These are phyloP conservation scores for Xiphydria camelus DNA, from an alignment of 2,888 invertebrate genomes.

Conservation along the genomic window DNA sequence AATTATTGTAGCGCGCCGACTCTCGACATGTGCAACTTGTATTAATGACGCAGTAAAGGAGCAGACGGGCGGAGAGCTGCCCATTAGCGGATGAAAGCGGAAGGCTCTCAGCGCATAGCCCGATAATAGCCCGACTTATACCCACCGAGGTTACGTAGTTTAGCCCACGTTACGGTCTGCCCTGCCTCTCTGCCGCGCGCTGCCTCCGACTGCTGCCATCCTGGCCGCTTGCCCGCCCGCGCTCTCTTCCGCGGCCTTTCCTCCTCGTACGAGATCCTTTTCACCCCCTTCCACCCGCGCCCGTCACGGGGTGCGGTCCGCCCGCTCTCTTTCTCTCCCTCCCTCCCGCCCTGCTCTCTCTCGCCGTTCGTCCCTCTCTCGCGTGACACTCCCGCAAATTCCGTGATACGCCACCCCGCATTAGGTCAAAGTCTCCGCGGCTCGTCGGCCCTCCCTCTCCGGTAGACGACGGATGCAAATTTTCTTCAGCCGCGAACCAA, in stretches of 20 bases:
- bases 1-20: slow-evolving; percentile 57
- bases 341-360: neutral
- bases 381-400: neutral
- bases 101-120: slow-evolving; percentile 56
- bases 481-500: too few species aligned
- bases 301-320: neutral
- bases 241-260: slow-evolving; percentile 21
- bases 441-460: neutral
- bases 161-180: slow-evolving; percentile 51
- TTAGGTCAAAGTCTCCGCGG: neutral
- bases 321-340: neutral
- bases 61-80: slow-evolving; percentile 57
- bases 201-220: slow-evolving; percentile 21
- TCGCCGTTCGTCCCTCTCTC: neutral
- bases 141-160: slow-evolving; percentile 52
- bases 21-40: slow-evolving; percentile 58
- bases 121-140: slow-evolving; percentile 59
- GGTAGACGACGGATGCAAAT: too few species aligned
- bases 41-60: slow-evolving; percentile 58
- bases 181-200: slow-evolving; percentile 24
- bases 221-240: slow-evolving; percentile 47
- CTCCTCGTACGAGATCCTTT: slow-evolving; percentile 12
- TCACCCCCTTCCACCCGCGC: neutral
- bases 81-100: slow-evolving; percentile 59
- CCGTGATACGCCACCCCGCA: neutral